Conservation (phyloP, 1,140 invertebrate species). For the Aporrectodea caliginosa region DNA sequence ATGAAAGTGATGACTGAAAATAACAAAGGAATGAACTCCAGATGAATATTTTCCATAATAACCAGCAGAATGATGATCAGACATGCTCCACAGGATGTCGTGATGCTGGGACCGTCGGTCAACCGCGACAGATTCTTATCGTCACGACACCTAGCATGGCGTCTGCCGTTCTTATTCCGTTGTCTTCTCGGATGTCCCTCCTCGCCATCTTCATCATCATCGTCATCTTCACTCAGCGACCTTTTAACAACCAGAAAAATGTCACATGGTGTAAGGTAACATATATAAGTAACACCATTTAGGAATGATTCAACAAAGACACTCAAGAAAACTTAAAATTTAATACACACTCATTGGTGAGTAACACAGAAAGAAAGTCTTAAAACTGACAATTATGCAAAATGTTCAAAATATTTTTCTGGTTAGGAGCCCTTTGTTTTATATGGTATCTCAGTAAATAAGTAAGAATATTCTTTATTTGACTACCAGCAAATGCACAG, state of each 20-base stretch:
- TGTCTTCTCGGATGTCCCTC: neutral
- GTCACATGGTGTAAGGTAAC: neutral
- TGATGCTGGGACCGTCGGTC: neutral
- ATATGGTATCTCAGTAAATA: too few relatives aligned
- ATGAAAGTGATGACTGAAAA: neutral
- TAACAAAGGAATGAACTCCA: neutral
- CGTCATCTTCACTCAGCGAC: neutral
- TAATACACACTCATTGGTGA: neutral
- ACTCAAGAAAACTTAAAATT: neutral
- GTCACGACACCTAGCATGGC: neutral
- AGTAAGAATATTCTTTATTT: too few relatives aligned
- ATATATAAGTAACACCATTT: neutral
- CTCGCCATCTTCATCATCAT: neutral
- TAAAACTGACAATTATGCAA: neutral
- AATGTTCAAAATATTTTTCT: neutral
- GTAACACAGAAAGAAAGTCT: neutral
- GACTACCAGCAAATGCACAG: too few relatives aligned
- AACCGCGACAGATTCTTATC: neutral
- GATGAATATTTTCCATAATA: neutral
- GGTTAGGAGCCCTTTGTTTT: too few relatives aligned
- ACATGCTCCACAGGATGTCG: neutral
- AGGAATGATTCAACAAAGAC: neutral
- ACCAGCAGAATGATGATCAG: neutral
- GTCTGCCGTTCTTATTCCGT: neutral
- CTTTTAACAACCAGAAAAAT: neutral